phyloP scores from a whole-genome alignment of 2,797 vertebrate species.

The Emys orbicularis region DNA sequence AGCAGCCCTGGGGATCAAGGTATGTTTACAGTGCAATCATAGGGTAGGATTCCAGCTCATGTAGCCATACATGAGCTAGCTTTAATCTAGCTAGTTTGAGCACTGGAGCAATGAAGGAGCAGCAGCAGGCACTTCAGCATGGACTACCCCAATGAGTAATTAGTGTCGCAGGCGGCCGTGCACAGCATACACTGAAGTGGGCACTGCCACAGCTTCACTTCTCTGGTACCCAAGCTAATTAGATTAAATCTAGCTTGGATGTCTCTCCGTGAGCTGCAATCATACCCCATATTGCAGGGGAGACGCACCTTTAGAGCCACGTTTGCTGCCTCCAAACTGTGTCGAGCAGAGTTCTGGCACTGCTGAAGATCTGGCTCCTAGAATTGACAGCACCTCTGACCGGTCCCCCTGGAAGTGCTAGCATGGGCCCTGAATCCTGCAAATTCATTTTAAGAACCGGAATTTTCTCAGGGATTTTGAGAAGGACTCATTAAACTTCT shows the following conservation, averaged over 20 bases:
- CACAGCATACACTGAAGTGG: background rate
- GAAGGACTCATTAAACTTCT: conserved; percentile 70
- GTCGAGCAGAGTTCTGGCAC: background rate
- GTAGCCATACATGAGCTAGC: background rate
- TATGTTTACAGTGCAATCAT: background rate
- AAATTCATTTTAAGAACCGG: background rate
- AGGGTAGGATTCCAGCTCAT: background rate
- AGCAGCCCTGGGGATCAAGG: background rate
- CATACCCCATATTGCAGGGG: background rate
- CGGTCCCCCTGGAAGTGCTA: background rate
- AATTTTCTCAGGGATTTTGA: conserved; percentile 41
- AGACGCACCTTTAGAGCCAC: background rate
- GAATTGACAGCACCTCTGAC: accelerated
- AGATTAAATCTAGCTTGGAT: background rate
- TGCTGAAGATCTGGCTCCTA: background rate
- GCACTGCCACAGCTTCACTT: background rate
- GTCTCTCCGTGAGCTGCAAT: background rate
- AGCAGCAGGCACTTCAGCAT: background rate
- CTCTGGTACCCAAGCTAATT: background rate
- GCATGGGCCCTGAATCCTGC: background rate
- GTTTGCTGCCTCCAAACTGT: background rate
- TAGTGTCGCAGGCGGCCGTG: background rate
- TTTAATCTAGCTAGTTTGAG: background rate
- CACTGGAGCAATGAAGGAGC: background rate
- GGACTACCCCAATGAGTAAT: background rate